These are phyloP conservation scores for Archegozetes longisetosus DNA, from an alignment of 1,140 invertebrate species.

Conservation along the genomic window DNA sequence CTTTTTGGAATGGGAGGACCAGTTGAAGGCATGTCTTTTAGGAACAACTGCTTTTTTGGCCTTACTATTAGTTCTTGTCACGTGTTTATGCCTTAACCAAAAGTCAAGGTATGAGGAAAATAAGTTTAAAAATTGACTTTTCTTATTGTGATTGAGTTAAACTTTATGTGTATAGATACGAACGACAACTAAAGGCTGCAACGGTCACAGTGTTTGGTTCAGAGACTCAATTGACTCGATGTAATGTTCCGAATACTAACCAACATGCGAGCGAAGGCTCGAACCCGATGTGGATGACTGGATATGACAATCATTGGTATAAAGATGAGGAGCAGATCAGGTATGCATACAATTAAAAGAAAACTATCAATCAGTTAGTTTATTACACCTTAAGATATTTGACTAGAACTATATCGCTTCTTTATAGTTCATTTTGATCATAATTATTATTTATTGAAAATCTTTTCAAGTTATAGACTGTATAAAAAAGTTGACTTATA, in stretches of 20 bases:
- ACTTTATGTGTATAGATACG: conserved; percentile 36
- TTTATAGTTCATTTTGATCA: conserved; percentile 4
- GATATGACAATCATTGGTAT: conserved; percentile 78
- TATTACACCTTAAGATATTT: conserved; percentile 8
- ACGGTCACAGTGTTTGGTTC: conserved; percentile 72
- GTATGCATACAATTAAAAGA: conserved; percentile 15
- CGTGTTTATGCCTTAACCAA: conserved; percentile 63
- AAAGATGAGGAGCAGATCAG: conserved; percentile 50
- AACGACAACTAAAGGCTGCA: conserved; percentile 74
- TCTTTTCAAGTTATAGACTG: no score
- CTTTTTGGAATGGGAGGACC: conserved; percentile 24
- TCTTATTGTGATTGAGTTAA: conserved; percentile 16
- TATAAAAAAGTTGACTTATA: no score
- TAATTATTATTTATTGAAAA: not conserved
- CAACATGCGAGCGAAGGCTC: conserved; percentile 82
- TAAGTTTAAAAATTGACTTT: conserved; percentile 18
- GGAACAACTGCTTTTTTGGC: conserved; percentile 59
- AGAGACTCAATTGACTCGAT: conserved; percentile 42
- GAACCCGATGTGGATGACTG: conserved; percentile 86
- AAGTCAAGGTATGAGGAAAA: conserved; percentile 37
- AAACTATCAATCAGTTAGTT: not conserved
- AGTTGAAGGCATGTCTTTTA: conserved; percentile 50
- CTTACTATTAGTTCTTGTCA: conserved; percentile 53
- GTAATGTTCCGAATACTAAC: conserved; percentile 80
- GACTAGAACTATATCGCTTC: not conserved